These are phyloP conservation scores for Porites evermanni DNA, from an alignment of 92 coral and sea anemone genomes.

Conservation along the genomic window DNA sequence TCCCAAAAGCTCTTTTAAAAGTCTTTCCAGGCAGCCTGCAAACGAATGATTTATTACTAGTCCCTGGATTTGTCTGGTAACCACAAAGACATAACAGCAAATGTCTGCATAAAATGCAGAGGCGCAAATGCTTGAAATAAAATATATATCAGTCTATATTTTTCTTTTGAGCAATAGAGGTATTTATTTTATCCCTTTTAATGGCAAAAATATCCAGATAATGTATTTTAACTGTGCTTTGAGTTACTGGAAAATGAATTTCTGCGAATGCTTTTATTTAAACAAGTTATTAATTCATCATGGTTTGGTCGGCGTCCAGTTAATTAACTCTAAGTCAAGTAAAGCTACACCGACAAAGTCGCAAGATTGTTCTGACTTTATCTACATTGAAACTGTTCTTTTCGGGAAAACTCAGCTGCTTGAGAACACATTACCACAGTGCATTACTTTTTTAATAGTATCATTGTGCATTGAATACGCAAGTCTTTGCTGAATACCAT, in stretches of 20 bases:
- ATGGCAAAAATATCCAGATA: background rate
- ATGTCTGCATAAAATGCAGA: background rate
- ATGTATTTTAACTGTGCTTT: constrained; percentile 1
- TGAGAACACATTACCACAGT: background rate
- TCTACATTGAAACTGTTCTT: background rate
- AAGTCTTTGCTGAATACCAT: background rate
- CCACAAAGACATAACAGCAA: background rate
- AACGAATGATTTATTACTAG: too few relatives aligned
- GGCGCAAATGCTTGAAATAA: background rate
- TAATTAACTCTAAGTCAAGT: constrained; percentile 9
- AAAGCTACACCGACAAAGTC: constrained; percentile 4
- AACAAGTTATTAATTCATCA: background rate
- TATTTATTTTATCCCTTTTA: constrained; percentile 16
- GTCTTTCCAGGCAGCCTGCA: background rate
- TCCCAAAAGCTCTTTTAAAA: too few relatives aligned
- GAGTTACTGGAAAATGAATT: background rate
- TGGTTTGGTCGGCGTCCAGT: constrained; percentile 37
- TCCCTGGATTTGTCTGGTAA: background rate
- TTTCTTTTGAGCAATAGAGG: background rate
- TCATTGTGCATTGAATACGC: constrained; percentile 6
- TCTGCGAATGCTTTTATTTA: background rate
- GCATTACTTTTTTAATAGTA: background rate
- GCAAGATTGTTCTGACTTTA: background rate
- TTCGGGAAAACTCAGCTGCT: constrained; percentile 14
- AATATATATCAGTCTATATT: background rate